Evolutionary conservation across 1,140 invertebrate genomes (phyloP), one percentile per base, ranked within the genome.

Genomic region (Anthonomus grandis): DNA sequence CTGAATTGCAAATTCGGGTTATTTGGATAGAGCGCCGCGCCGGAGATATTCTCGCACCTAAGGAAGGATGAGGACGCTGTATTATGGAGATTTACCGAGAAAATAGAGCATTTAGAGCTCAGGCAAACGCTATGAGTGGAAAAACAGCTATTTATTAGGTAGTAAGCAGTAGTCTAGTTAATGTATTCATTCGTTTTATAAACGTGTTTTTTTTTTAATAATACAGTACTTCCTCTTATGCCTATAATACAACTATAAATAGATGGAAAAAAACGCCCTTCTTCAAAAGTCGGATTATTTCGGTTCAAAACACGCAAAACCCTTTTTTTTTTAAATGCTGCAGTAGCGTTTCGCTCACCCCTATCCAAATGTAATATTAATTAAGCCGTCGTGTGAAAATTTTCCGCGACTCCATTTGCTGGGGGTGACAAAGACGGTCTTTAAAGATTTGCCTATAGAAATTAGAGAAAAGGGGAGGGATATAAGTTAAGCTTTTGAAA

Each of bases 331-430:
- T 22, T n/a, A n/a, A 39, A 8, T 6, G 5, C 15, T 6, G 21
- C 10, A 2, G 24, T 21, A 22, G 17, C n/a, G 22, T 37, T 6
- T 13, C 39, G 13, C 53, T 31, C 53, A 13, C 23, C n/a, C 18
- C n/a, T n/a, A n/a, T n/a, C n/a, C n/a, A 54, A 59, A 59, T 59
- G 49, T 52, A 49, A 51, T 49, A 59, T 53, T 59, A 58, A 58
- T 38, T 48, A 53, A 54, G 57, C 54, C 57, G 44, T 27, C 51
- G 57, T 59, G 57, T 36, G 57, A 59, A 59, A 47, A 52, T 59
- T 23, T 17, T 6, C 22, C 42, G 27, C 38, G 2, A 10, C 42
- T 47, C 49, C 57, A 54, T 46, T 41, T 59, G 57, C 23, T 45
- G n/a, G n/a, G n/a, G n/a, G n/a, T n/a, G n/a, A n/a, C n/a, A n/a